Evolutionary conservation across 2,888 invertebrate species (phyloP).

Genomic region (Plusia festucae): DNA sequence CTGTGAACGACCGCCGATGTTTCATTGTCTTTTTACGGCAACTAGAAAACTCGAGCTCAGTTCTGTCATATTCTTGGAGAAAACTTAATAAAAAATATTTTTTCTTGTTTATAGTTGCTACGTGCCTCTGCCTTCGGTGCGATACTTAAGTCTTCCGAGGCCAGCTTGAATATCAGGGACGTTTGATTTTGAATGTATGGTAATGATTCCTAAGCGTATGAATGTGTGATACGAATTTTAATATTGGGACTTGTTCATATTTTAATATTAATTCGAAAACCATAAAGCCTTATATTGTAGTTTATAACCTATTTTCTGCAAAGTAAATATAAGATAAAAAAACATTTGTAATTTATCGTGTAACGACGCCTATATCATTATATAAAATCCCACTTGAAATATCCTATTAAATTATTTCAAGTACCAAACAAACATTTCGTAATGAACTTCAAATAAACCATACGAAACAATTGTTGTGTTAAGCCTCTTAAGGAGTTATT

Average conservation of each 20-base stretch:
- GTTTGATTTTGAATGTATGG: conserved; percentile 27
- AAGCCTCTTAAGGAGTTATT: conserved; percentile 29
- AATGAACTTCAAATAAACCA: conserved; percentile 47
- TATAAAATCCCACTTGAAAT: conserved; percentile 6
- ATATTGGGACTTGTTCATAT: too few species aligned
- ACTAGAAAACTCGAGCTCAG: conserved; percentile 52
- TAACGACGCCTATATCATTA: background rate
- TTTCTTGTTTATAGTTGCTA: conserved; percentile 57
- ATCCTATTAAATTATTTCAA: conserved; percentile 3
- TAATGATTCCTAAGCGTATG: background rate
- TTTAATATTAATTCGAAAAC: too few species aligned
- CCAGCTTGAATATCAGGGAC: conserved; percentile 27
- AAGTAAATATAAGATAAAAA: background rate
- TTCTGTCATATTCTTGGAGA: conserved; percentile 60
- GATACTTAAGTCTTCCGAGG: conserved; percentile 42
- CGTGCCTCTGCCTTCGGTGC: conserved; percentile 41
- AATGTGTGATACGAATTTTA: background rate
- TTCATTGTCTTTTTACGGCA: conserved; percentile 62
- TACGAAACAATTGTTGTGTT: conserved; percentile 35
- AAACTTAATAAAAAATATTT: conserved; percentile 60
- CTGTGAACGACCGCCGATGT: conserved; percentile 52
- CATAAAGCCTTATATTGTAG: too few species aligned
- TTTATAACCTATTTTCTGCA: too few species aligned
- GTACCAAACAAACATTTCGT: conserved; percentile 33
- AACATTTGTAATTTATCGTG: background rate